phyloP scores from a whole-genome alignment of 2,888 invertebrate genomes.

The Drosophila nr. perissopoda region DNA sequence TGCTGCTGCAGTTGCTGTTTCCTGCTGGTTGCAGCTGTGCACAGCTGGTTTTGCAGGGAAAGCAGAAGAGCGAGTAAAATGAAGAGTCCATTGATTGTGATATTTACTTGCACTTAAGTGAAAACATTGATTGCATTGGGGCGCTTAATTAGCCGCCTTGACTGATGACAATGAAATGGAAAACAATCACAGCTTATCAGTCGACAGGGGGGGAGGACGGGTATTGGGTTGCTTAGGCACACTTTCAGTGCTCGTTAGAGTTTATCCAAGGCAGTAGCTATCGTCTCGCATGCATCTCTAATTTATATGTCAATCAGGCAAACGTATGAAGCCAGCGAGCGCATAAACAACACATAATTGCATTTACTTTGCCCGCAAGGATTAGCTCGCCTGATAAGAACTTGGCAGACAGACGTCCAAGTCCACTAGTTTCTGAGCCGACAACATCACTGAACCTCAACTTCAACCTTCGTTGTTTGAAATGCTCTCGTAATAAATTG shows the following conservation, averaged over 20 bases:
- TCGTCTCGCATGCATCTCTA: slow-evolving; percentile 77
- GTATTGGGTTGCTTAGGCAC: slow-evolving; percentile 27
- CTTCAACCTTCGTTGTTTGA: slow-evolving; percentile 70
- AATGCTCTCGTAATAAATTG: slow-evolving; percentile 75
- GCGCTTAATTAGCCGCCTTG: slow-evolving; percentile 62
- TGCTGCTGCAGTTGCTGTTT: slow-evolving; percentile 17
- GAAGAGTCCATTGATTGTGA: slow-evolving; percentile 38
- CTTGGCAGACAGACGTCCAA: not conserved
- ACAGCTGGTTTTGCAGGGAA: slow-evolving; percentile 13
- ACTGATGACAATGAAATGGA: slow-evolving; percentile 73
- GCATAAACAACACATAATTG: slow-evolving; percentile 80
- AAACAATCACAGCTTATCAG: slow-evolving; percentile 70
- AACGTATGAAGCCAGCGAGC: slow-evolving; percentile 70
- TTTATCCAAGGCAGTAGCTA: slow-evolving; percentile 40
- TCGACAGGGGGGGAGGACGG: not conserved
- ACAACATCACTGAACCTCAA: slow-evolving; percentile 52
- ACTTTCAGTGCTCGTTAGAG: slow-evolving; percentile 78
- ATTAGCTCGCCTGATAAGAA: slow-evolving; percentile 66
- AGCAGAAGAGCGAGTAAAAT: slow-evolving; percentile 4
- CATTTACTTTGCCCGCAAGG: slow-evolving; percentile 69
- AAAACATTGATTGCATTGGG: slow-evolving; percentile 61
- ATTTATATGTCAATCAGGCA: slow-evolving; percentile 79
- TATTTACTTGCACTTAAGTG: slow-evolving; percentile 79
- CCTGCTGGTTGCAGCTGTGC: slow-evolving; percentile 55
- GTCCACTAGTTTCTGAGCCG: slow-evolving; percentile 6